These are phyloP conservation scores for Enteromius unitaeniatus DNA, from an alignment of 2,797 vertebrate species.

Conservation along the genomic window DNA sequence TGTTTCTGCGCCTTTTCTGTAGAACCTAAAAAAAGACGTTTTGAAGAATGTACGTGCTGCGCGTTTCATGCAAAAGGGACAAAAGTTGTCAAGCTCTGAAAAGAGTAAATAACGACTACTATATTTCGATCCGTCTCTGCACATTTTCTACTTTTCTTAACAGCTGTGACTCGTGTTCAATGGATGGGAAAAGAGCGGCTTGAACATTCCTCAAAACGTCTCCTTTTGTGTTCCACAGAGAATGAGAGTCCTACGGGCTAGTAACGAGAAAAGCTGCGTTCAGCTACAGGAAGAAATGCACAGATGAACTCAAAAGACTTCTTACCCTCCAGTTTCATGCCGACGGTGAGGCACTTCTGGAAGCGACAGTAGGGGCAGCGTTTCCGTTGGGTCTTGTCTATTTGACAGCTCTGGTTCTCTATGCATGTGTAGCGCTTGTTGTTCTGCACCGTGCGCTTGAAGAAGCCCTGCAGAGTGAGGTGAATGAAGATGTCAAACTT, in stretches of 20 bases:
- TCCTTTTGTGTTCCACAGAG: neutral
- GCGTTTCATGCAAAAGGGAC: neutral
- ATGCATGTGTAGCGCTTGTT: constrained; percentile 99
- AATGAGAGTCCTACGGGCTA: neutral
- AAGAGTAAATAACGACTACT: neutral
- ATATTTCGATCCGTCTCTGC: neutral
- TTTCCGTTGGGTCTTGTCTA: constrained; percentile 99
- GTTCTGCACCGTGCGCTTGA: constrained; percentile 99
- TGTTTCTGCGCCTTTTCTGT: neutral
- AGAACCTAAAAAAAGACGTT: neutral
- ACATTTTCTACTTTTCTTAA: neutral
- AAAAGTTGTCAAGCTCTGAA: neutral
- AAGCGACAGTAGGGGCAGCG: constrained; percentile 98
- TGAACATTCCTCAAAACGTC: neutral
- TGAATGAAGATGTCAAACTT: constrained; percentile 78
- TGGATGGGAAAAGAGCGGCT: constrained; percentile 4
- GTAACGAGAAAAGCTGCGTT: neutral
- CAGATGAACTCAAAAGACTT: constrained; percentile 17
- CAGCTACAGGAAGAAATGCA: neutral
- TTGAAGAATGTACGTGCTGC: neutral
- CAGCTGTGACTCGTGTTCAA: neutral
- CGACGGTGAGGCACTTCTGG: constrained; percentile 97
- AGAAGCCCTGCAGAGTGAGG: constrained; percentile 88
- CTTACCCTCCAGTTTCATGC: constrained; percentile 99
- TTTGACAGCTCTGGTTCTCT: constrained; percentile 99